Evolutionary conservation across 2,113 vertebrate species (phyloP).

Genomic region (Saguinus imperator): DNA sequence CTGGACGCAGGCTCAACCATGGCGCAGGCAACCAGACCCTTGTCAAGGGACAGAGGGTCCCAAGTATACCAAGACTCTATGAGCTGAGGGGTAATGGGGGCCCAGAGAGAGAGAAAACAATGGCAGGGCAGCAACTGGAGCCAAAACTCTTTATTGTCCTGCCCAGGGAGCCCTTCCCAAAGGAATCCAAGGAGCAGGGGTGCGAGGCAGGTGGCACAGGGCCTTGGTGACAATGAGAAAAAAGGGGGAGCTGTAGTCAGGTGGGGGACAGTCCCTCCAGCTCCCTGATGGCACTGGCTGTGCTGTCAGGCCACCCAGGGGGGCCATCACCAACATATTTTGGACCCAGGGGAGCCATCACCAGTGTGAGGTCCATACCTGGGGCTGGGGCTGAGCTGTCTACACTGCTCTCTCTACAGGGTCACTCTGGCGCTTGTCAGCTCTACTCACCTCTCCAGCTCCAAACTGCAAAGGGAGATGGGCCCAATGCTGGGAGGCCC

Average conservation of each 20-base stretch:
- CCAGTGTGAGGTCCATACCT: background rate
- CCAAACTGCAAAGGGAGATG: background rate
- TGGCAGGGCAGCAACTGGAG: background rate
- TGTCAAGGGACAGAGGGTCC: background rate
- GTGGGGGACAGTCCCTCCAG: background rate
- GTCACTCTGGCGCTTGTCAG: background rate
- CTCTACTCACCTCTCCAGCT: background rate
- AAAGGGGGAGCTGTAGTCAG: background rate
- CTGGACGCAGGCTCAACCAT: background rate
- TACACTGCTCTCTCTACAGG: background rate
- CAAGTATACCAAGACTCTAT: background rate
- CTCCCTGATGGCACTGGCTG: background rate
- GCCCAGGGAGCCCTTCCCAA: background rate
- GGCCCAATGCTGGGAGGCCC: background rate
- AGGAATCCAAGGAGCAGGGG: background rate
- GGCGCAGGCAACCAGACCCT: background rate
- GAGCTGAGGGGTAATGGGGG: background rate
- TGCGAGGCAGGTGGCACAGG: background rate
- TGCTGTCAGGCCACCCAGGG: background rate
- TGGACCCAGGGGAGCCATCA: background rate
- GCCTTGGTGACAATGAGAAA: background rate
- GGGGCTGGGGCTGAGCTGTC: background rate
- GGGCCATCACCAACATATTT: background rate
- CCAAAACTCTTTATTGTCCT: constrained; percentile 69
- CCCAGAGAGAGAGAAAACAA: background rate